phyloP scores from a whole-genome alignment of 64 coral and sea anemone genomes.

The Montipora capricornis region DNA sequence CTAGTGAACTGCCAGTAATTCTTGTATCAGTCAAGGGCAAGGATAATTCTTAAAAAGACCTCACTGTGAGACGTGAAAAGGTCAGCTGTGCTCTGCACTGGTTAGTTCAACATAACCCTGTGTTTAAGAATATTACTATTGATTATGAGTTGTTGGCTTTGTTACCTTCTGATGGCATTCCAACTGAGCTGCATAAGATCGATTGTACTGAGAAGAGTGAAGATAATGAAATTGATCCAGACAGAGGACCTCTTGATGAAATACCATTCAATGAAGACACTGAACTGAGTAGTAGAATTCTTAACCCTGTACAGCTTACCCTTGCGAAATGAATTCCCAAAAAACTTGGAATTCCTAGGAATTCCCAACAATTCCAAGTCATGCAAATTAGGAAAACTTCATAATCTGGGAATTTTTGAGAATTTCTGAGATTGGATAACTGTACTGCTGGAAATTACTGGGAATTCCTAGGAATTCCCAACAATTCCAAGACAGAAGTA shows the following conservation, averaged over 20 bases:
- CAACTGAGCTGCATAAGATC: background rate
- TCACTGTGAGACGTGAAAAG: background rate
- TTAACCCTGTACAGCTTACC: background rate
- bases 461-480: no score
- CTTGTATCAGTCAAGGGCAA: background rate
- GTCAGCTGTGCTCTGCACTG: constrained; percentile 1
- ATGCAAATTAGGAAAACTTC: no score
- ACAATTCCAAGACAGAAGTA: no score
- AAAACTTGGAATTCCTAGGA: no score
- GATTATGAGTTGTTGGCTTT: constrained; percentile 21
- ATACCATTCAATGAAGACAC: constrained; percentile 35
- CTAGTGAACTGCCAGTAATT: constrained; percentile 48
- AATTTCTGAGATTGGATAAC: no score
- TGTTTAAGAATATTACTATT: constrained; percentile 26
- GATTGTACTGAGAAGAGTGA: background rate
- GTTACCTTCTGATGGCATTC: constrained; percentile 39
- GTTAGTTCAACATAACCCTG: constrained; percentile 49
- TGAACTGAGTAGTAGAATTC: constrained; percentile 31
- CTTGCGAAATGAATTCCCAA: no score
- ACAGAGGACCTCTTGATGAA: constrained; percentile 49
- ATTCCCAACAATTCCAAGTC: no score
- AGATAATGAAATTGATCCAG: background rate
- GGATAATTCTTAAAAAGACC: constrained; percentile 29
- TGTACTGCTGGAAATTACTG: no score
- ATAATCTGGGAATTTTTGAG: no score